Evolutionary conservation across 2,888 invertebrate genomes (phyloP).

Genomic region (Caradrina kadenii): DNA sequence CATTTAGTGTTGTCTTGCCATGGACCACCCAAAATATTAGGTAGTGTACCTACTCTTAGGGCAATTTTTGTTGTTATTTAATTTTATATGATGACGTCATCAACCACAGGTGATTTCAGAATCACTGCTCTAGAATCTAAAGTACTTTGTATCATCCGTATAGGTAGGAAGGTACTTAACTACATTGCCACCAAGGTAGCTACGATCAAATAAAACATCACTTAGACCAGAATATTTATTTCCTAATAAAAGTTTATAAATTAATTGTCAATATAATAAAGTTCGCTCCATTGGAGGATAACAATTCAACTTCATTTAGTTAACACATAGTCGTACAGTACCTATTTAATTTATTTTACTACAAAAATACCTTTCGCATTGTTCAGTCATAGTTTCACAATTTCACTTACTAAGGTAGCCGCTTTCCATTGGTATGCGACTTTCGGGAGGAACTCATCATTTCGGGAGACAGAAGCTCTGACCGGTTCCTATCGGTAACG

Average conservation of each 20-base stretch:
- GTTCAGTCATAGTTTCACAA: constrained; percentile 76
- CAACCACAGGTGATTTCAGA: too few relatives aligned
- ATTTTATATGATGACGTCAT: too few relatives aligned
- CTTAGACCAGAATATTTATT: constrained; percentile 57
- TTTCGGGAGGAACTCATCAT: constrained; percentile 24
- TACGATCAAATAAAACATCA: constrained; percentile 17
- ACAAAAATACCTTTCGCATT: constrained; percentile 86
- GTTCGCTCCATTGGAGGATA: constrained; percentile 81
- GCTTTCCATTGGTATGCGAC: neutral
- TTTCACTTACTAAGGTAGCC: constrained; percentile 31
- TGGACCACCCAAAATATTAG: too few relatives aligned
- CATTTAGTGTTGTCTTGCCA: too few relatives aligned
- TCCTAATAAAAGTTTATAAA: constrained; percentile 66
- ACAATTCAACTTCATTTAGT: constrained; percentile 68
- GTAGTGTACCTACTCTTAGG: too few relatives aligned
- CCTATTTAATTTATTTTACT: constrained; percentile 60
- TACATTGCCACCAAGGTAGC: neutral
- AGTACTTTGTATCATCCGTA: too few relatives aligned
- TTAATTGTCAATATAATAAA: constrained; percentile 62
- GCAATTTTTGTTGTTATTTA: too few relatives aligned
- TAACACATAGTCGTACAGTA: constrained; percentile 46
- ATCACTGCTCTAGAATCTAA: too few relatives aligned
- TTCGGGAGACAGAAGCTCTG: constrained; percentile 1
- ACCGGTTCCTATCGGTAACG: constrained; percentile 72
- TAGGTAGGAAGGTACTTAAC: neutral